A percentile compares a stretch with the other conserved stretches of the same genome.
phyloP scores from a whole-genome alignment of 1,140 invertebrate genomes.

The Drosophila kohkoa region DNA sequence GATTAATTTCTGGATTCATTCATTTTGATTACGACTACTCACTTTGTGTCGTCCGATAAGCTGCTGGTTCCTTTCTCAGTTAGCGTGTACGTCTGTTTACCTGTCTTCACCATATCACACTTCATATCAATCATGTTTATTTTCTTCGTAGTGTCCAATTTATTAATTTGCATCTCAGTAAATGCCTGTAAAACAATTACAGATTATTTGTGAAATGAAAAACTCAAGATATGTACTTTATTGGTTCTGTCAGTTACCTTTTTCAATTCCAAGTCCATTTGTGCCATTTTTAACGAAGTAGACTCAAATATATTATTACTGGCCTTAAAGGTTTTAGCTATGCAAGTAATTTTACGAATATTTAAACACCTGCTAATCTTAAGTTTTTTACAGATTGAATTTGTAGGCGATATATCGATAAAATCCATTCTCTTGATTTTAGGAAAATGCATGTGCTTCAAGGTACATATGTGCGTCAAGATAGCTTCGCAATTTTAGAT shows the following conservation, averaged over 20 bases:
- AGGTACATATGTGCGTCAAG: too few species aligned
- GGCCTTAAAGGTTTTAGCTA: slow-evolving; percentile 16
- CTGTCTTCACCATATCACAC: slow-evolving; percentile 79
- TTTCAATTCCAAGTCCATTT: slow-evolving; percentile 84
- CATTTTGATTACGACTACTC: slow-evolving; percentile 1
- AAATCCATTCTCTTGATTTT: too few species aligned
- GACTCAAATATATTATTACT: not conserved
- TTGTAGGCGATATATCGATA: too few species aligned
- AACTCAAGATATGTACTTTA: not conserved
- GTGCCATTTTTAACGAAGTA: slow-evolving; percentile 60
- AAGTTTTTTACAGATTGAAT: not conserved
- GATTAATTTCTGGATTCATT: not conserved
- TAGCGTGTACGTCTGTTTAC: slow-evolving; percentile 81
- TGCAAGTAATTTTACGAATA: slow-evolving; percentile 40
- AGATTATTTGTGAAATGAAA: not conserved
- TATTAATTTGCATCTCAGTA: slow-evolving; percentile 84
- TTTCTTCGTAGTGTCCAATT: slow-evolving; percentile 83
- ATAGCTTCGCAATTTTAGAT: too few species aligned
- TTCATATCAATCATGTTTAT: slow-evolving; percentile 84
- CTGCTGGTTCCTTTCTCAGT: slow-evolving; percentile 80
- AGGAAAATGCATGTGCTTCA: too few species aligned
- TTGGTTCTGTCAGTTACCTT: slow-evolving; percentile 56
- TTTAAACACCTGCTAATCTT: slow-evolving; percentile 55
- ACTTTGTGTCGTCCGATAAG: slow-evolving; percentile 72
- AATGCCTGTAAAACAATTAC: slow-evolving; percentile 64